Conservation (phyloP, 2,888 invertebrate genomes). For the Cecidostiba fungosa region DNA sequence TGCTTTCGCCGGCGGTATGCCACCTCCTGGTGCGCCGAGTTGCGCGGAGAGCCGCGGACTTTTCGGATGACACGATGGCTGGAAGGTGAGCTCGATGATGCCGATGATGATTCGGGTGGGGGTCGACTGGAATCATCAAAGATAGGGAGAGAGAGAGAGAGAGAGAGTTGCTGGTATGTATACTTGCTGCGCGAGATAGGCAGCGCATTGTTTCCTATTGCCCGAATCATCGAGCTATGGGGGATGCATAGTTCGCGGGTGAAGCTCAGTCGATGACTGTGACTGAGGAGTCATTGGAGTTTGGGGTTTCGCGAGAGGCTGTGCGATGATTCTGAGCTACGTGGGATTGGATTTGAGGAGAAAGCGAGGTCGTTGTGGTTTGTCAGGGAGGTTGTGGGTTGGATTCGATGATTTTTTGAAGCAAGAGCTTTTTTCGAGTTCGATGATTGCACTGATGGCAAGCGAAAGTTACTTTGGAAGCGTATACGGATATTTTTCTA, state of each 20-base stretch:
- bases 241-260: conserved; percentile 6
- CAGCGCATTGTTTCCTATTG: conserved; percentile 62
- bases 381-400: neutral
- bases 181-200: neutral
- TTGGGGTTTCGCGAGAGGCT: neutral
- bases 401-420: neutral
- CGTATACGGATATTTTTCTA: too few relatives aligned
- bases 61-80: neutral
- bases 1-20: conserved; percentile 47
- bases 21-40: neutral
- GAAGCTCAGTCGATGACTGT: conserved; percentile 31
- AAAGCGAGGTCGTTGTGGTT: neutral
- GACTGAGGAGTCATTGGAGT: too few relatives aligned
- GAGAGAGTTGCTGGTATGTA: conserved; percentile 34
- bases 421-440: neutral
- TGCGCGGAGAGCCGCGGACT: neutral
- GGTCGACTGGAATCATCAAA: neutral
- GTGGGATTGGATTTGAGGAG: neutral
- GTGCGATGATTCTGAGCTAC: neutral
- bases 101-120: conserved; percentile 6
- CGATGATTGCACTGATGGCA: neutral
- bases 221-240: conserved; percentile 51
- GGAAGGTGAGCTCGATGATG: neutral
- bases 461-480: neutral
- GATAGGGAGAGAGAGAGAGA: conserved; percentile 41